Conservation (phyloP, 2,797 vertebrate genomes). For the Phylloscopus collybita region DNA sequence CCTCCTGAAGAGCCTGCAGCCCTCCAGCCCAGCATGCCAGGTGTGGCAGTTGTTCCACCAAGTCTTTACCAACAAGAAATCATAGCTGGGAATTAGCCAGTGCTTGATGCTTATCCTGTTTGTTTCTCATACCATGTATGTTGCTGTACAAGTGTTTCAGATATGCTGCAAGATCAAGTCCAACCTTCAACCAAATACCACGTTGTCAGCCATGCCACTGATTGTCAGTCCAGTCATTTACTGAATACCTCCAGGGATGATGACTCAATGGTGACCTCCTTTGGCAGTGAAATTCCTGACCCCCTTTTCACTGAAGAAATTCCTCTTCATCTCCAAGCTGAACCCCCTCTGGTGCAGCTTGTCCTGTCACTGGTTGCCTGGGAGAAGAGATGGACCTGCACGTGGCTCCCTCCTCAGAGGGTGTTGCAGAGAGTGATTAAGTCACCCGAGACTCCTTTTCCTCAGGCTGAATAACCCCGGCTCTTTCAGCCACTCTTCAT, state of each 20-base stretch:
- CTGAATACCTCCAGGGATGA: neutral
- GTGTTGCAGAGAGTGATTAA: neutral
- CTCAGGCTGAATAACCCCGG: neutral
- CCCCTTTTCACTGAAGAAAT: neutral
- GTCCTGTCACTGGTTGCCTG: neutral
- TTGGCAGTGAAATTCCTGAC: neutral
- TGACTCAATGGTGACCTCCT: neutral
- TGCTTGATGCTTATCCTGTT: neutral
- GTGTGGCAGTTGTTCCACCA: neutral
- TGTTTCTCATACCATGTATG: neutral
- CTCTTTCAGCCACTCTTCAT: neutral
- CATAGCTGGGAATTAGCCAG: neutral
- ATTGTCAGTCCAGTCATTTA: neutral
- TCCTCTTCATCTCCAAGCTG: neutral
- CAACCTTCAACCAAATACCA: neutral
- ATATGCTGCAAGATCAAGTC: neutral
- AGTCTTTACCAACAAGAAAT: too few species aligned
- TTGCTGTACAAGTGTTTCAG: neutral
- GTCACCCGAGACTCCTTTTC: neutral
- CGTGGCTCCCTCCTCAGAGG: neutral
- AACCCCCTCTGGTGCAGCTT: neutral
- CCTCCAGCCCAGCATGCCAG: neutral
- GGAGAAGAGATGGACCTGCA: neutral
- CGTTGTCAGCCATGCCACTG: neutral
- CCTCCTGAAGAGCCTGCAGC: neutral